Percentiles rank a stretch among this genome's conserved stretches.
These are phyloP conservation scores for Megalopta genalis DNA, from an alignment of 1,140 invertebrate genomes.

Conservation along the genomic window DNA sequence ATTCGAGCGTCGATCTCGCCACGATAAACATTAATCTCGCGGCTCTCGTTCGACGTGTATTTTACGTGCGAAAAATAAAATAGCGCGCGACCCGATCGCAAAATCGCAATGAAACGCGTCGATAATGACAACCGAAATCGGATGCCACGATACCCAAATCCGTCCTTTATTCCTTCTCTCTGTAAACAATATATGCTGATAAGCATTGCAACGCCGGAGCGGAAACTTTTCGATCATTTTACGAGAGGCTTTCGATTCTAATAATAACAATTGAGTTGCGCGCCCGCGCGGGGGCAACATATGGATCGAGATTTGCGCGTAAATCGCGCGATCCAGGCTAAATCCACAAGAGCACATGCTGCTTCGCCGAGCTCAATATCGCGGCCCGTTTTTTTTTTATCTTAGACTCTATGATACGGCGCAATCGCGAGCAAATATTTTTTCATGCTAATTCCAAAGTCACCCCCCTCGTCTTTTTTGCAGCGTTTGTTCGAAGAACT, in stretches of 20 bases:
- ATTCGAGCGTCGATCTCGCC: not conserved
- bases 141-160: conserved; percentile 1
- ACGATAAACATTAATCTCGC: not conserved
- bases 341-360: not conserved
- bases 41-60: too few species aligned
- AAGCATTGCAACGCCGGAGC: not conserved
- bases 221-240: not conserved
- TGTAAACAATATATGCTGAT: conserved; percentile 16
- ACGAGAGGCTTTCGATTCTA: too few species aligned
- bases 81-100: too few species aligned
- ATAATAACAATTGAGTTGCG: too few species aligned
- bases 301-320: not conserved
- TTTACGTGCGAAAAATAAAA: not conserved
- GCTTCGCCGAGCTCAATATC: not conserved
- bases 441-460: not conserved
- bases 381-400: not conserved
- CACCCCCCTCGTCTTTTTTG: not conserved
- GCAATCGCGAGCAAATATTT: conserved; percentile 1
- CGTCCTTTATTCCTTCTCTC: not conserved
- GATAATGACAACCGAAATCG: conserved; percentile 26
- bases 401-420: not conserved
- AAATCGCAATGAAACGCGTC: not conserved
- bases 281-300: not conserved
- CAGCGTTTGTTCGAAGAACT: not conserved
- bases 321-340: not conserved